Percentiles rank a stretch among this genome's conserved stretches.
Evolutionary conservation across 2,113 vertebrate genomes (phyloP).

Genomic region (Pseudopodoces humilis): DNA sequence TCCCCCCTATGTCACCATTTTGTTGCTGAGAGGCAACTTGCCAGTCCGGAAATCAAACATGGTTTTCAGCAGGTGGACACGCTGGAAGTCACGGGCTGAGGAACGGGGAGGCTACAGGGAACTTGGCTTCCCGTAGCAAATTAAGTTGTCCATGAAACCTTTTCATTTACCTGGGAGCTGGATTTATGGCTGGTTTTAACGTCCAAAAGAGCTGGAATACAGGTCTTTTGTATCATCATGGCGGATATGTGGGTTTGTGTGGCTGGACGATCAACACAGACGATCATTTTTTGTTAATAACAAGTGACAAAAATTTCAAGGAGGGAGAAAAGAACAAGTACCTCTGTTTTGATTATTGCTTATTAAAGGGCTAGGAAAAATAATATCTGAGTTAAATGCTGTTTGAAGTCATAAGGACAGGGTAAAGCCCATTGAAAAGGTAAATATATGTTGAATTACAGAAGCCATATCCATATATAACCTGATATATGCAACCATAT

Average conservation of each 20-base stretch:
- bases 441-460: not conserved
- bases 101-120: slow-evolving; percentile 67
- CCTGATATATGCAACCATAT: not conserved
- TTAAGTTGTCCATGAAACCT: slow-evolving; percentile 82
- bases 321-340: not conserved
- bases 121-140: slow-evolving; percentile 78
- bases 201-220: not conserved
- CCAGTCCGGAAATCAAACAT: slow-evolving; percentile 84
- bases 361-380: not conserved
- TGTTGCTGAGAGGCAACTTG: slow-evolving; percentile 79
- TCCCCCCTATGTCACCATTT: slow-evolving; percentile 83
- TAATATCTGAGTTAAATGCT: not conserved
- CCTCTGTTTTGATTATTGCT: not conserved
- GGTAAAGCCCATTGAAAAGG: not conserved
- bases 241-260: not conserved
- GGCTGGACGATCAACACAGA: not conserved
- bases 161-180: slow-evolving; percentile 50
- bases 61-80: slow-evolving; percentile 88
- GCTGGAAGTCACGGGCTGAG: slow-evolving; percentile 81
- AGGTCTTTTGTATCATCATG: slow-evolving; percentile 8
- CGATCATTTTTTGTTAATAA: not conserved
- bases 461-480: not conserved
- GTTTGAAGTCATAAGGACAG: not conserved
- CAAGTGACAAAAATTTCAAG: not conserved
- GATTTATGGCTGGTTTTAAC: slow-evolving; percentile 58